Evolutionary conservation across 2,113 vertebrate species (phyloP).

Genomic region (Engraulis encrasicolus): DNA sequence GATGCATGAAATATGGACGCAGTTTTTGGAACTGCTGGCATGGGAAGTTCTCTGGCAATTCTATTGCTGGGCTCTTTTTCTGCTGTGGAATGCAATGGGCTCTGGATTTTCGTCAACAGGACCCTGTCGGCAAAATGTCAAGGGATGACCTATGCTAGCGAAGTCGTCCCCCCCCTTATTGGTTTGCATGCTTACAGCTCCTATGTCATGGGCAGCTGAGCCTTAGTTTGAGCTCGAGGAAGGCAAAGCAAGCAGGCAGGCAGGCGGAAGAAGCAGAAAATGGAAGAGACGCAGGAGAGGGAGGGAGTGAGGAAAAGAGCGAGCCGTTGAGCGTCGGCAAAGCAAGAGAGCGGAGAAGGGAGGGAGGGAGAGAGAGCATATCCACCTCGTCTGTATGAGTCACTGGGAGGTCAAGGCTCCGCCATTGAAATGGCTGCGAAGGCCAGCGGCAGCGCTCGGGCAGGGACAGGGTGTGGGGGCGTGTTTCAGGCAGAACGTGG

Average conservation of each 20-base stretch:
- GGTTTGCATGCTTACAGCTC: not conserved
- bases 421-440: constrained; percentile 37
- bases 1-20: not conserved
- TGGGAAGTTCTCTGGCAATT: not conserved
- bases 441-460: constrained; percentile 31
- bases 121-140: not conserved
- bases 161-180: not conserved
- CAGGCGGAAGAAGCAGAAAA: not conserved
- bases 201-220: constrained; percentile 5
- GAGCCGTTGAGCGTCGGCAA: constrained; percentile 23
- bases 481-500: constrained; percentile 48
- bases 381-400: constrained; percentile 10
- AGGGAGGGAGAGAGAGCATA: constrained; percentile 14
- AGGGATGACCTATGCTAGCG: not conserved
- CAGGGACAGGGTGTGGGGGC: not conserved
- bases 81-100: not conserved
- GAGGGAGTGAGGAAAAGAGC: not conserved
- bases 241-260: not conserved
- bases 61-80: not conserved
- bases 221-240: not conserved
- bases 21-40: not conserved
- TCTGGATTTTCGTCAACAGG: not conserved
- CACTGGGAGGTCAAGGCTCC: constrained; percentile 18
- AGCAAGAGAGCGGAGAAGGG: constrained; percentile 36
- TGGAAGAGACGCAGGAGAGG: not conserved